Percentiles rank a stretch among this genome's conserved stretches.
phyloP scores from a whole-genome alignment of 2,888 invertebrate genomes.

The Cacoxenus indagator region DNA sequence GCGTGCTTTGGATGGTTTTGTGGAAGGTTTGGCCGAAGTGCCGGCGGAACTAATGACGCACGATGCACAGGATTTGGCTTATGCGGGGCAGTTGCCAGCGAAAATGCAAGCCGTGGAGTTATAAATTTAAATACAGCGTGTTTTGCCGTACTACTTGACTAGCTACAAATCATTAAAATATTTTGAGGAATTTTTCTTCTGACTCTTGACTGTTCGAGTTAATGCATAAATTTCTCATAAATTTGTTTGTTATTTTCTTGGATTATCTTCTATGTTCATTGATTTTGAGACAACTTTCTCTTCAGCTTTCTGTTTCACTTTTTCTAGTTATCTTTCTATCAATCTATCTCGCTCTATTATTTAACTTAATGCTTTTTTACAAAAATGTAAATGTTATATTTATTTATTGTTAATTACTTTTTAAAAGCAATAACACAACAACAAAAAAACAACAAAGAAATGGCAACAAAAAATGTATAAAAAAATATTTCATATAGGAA shows the following conservation, averaged over 20 bases:
- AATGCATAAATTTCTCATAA: too few species aligned
- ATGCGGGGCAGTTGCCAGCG: slow-evolving; percentile 72
- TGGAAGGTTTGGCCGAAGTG: slow-evolving; percentile 71
- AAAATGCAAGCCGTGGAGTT: too few species aligned
- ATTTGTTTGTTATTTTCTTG: too few species aligned
- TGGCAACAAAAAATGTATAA: slow-evolving; percentile 10
- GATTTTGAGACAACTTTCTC: too few species aligned
- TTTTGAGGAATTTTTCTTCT: too few species aligned
- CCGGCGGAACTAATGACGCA: slow-evolving; percentile 67
- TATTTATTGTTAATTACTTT: slow-evolving; percentile 17
- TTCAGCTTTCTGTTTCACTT: not conserved
- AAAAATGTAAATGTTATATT: not conserved
- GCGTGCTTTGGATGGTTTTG: slow-evolving; percentile 69
- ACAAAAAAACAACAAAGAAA: slow-evolving; percentile 16
- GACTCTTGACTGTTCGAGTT: too few species aligned
- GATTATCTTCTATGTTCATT: too few species aligned
- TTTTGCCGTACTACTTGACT: too few species aligned
- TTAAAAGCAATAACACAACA: slow-evolving; percentile 33
- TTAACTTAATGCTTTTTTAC: slow-evolving; percentile 15
- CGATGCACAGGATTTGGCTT: slow-evolving; percentile 76
- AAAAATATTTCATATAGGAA: not conserved
- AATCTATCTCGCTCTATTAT: not conserved
- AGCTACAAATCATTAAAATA: too few species aligned
- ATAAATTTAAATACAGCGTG: too few species aligned
- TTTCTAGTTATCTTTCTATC: not conserved